Evolutionary conservation across 2,113 vertebrate genomes (phyloP).

Genomic region (Benthochromis sp.): DNA sequence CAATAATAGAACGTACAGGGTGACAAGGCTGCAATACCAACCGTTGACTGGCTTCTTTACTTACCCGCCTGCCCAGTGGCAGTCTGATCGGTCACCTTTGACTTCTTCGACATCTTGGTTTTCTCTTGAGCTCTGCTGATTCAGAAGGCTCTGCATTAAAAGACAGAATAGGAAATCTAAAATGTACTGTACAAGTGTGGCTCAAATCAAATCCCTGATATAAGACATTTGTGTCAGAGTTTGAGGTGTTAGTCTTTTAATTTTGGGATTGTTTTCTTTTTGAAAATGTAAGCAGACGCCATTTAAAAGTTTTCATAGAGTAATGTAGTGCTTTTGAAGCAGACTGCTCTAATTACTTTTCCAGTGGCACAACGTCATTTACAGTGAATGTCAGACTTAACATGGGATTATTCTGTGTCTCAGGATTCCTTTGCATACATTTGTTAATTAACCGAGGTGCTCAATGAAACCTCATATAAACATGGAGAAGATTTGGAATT

Average conservation of each 20-base stretch:
- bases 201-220: not conserved
- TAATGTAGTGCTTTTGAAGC: not conserved
- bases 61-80: conserved; percentile 71
- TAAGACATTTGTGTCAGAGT: not conserved
- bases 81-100: conserved; percentile 66
- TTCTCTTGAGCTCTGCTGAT: conserved; percentile 2
- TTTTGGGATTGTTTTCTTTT: not conserved
- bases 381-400: not conserved
- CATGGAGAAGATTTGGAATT: not conserved
- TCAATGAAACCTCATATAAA: conserved; percentile 4
- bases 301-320: not conserved
- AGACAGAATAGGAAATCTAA: not conserved
- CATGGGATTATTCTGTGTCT: not conserved
- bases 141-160: conserved; percentile 36
- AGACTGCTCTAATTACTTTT: not conserved
- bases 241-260: not conserved
- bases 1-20: not conserved
- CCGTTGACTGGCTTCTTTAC: conserved; percentile 13
- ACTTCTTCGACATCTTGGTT: conserved; percentile 61
- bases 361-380: not conserved
- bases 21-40: not conserved
- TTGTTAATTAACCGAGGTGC: conserved; percentile 8
- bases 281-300: not conserved
- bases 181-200: not conserved
- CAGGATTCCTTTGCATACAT: conserved; percentile 14